Evolutionary conservation across 2,888 invertebrate genomes (phyloP).

Genomic region (Acronicta psi): DNA sequence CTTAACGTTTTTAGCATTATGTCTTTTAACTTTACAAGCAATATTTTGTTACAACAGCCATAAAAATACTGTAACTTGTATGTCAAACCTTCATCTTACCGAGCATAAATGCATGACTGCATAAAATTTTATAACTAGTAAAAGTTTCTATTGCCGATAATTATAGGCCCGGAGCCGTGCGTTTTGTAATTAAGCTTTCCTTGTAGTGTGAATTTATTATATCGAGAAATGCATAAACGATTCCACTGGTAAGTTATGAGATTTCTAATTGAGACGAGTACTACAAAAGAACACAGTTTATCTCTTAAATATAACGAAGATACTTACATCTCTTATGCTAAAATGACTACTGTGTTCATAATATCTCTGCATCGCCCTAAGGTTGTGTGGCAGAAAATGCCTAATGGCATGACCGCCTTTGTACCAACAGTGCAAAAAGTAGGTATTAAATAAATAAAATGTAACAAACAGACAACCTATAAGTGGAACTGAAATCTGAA

Average conservation of each 20-base stretch:
- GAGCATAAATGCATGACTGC: conserved; percentile 47
- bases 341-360: too few relatives aligned
- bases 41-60: conserved; percentile 61
- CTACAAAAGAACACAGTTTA: neutral
- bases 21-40: conserved; percentile 54
- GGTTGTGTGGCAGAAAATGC: too few relatives aligned
- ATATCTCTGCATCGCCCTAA: too few relatives aligned
- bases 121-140: conserved; percentile 55
- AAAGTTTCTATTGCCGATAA: conserved; percentile 58
- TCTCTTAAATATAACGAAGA: too few relatives aligned
- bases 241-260: conserved; percentile 9
- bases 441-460: too few relatives aligned
- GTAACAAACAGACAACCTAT: too few relatives aligned
- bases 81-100: conserved; percentile 48
- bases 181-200: conserved; percentile 44
- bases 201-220: conserved; percentile 40
- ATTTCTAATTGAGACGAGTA: conserved; percentile 2
- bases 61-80: conserved; percentile 50
- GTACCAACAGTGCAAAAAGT: too few relatives aligned
- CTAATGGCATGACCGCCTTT: too few relatives aligned
- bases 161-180: conserved; percentile 36
- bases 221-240: conserved; percentile 14
- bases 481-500: neutral
- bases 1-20: conserved; percentile 44
- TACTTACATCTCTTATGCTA: too few relatives aligned